Evolutionary conservation across 30 jellyfish, hydroid and myxozoan genomes (phyloP).

Genomic region (Morbakka virulenta): DNA sequence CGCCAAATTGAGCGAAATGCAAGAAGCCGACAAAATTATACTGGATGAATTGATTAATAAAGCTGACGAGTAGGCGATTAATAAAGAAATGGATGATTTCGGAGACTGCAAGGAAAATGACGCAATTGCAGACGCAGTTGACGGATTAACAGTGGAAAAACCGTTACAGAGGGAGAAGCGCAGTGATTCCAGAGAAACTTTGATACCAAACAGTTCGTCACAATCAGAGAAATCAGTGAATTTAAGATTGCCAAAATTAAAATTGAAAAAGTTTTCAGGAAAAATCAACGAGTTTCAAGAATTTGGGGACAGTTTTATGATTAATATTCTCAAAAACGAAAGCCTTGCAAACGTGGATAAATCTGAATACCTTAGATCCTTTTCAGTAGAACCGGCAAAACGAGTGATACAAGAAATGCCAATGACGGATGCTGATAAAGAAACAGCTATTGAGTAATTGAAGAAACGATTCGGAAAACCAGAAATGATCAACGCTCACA

Average conservation of each 20-base stretch:
- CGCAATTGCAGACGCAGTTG: background rate
- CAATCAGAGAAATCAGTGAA: no score
- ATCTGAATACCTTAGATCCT: constrained; percentile 29
- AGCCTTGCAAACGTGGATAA: constrained; percentile 37
- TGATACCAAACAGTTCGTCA: no score
- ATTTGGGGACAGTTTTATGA: constrained; percentile 48
- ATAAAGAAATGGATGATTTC: constrained; percentile 5
- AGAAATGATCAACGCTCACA: constrained; percentile 5
- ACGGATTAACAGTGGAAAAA: background rate
- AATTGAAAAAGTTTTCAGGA: constrained; percentile 14
- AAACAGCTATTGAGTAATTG: constrained; percentile 12
- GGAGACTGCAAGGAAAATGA: constrained; percentile 1
- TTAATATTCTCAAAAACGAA: constrained; percentile 31
- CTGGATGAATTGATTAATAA: background rate
- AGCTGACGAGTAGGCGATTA: background rate
- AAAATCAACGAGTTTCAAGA: constrained; percentile 42
- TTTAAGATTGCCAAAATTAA: constrained; percentile 35
- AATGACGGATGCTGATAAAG: constrained; percentile 3
- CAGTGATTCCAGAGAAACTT: no score
- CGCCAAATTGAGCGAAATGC: no score
- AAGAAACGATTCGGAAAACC: background rate
- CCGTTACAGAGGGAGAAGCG: background rate
- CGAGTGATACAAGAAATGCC: constrained; percentile 10
- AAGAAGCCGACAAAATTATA: background rate
- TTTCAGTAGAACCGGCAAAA: constrained; percentile 46